Conservation (phyloP, 2,888 invertebrate species). For the Eupelmus urozonus region DNA sequence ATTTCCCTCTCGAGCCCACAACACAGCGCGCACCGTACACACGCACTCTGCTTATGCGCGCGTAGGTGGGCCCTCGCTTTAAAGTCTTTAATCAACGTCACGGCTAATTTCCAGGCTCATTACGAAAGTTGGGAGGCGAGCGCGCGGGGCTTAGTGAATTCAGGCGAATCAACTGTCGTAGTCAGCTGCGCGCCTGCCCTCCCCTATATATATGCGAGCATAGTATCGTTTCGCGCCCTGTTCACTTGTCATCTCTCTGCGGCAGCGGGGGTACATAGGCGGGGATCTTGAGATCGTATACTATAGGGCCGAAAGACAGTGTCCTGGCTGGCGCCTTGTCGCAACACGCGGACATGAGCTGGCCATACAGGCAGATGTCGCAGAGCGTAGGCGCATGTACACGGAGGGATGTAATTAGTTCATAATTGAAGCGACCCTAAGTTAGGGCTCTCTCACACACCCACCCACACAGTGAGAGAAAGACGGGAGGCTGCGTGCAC, state of each 20-base stretch:
- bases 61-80: slow-evolving; percentile 11
- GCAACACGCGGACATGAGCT: too few relatives aligned
- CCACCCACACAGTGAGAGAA: too few relatives aligned
- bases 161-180: not conserved
- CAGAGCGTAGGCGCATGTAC: slow-evolving; percentile 62
- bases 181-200: slow-evolving; percentile 51
- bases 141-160: too few relatives aligned
- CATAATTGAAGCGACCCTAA: slow-evolving; percentile 68
- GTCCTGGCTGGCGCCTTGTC: too few relatives aligned
- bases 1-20: not conserved
- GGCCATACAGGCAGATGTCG: slow-evolving; percentile 65
- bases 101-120: slow-evolving; percentile 25
- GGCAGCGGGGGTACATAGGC: too few relatives aligned
- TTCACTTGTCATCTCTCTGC: too few relatives aligned
- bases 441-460: not conserved
- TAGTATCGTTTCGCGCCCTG: slow-evolving; percentile 11
- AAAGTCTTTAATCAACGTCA: slow-evolving; percentile 36
- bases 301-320: too few relatives aligned
- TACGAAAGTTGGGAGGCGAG: slow-evolving; percentile 10
- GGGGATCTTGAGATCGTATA: too few relatives aligned
- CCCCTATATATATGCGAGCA: too few relatives aligned
- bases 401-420: slow-evolving; percentile 68
- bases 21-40: too few relatives aligned
- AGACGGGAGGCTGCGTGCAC: not conserved
- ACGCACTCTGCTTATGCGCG: slow-evolving; percentile 35